Evolutionary conservation across 2,113 vertebrate species (phyloP), one percentile per base, ranked within the genome.

Genomic region (Nerophis ophidion): DNA sequence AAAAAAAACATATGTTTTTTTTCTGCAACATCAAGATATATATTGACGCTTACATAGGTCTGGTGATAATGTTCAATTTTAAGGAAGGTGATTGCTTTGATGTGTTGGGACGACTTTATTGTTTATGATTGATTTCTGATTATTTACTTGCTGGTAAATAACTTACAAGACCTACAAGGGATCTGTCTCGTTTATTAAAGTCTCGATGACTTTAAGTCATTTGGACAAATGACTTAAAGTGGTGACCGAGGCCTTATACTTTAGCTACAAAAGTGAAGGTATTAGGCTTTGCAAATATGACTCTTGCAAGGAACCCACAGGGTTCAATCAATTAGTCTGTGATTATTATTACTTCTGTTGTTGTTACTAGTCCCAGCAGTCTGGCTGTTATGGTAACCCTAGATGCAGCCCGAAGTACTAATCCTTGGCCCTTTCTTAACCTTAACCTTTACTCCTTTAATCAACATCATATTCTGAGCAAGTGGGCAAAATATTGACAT

Each of bases 281-380:
- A 74, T 69, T 79, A 76, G 80, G 70, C 81, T 86, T 89, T 82
- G 80, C 83, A 89, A 89, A 90, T 84, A 87, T 81, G 72, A 78
- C 78, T 88, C 73, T 75, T 73, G 71, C 79, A 74, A 86, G 80
- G 80, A 89, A 88, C 86, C 88, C 86, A 80, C 66, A 57, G 85
- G 88, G 84, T 88, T 91, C 88, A 88, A 87, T 87, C 87, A 88
- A 89, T 91, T 91, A 89, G 87, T 88, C 86, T 77, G 88, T 83
- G 90, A 88, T 91, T 91, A 89, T 90, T 90, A 89, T 89, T 86
- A 87, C 85, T 88, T 81, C 88, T 90, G 86, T 89, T 90, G 84
- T 89, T 89, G 86, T 89, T 88, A 86, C 87, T 86, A 87, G 86
- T 89, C 83, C 86, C 83, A 82, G 81, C 80, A 88, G 85, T 75